Percentiles rank a stretch among this genome's conserved stretches.
Conservation (phyloP, 2,113 vertebrate species). For the Hemiscyllium ocellatum region DNA sequence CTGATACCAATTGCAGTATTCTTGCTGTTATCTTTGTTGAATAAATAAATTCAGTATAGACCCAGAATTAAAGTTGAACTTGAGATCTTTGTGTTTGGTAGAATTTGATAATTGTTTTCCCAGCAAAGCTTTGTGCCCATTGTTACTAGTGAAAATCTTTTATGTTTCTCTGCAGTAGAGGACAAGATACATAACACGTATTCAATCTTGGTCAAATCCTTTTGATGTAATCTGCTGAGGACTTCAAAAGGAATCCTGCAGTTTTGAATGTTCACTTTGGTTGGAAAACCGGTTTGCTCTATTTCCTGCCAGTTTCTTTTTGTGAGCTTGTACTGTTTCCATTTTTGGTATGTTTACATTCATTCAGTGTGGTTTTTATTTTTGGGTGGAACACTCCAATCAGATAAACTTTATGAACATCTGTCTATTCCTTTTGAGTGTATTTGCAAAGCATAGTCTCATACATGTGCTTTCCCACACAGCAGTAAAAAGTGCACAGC, state of each 20-base stretch:
- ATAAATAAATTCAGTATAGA: neutral
- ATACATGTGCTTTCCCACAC: neutral
- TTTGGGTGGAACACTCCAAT: neutral
- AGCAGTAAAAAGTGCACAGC: neutral
- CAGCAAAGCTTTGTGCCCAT: neutral
- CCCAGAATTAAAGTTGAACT: neutral
- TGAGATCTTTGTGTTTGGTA: neutral
- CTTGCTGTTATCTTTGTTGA: neutral
- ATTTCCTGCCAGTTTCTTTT: neutral
- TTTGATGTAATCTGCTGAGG: neutral
- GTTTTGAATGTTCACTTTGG: neutral
- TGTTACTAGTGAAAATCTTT: neutral
- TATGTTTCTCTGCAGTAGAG: neutral
- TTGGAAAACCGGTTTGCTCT: neutral
- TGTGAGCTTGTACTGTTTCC: neutral
- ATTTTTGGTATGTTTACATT: constrained; percentile 34
- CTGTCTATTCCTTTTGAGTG: neutral
- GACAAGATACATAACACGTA: neutral
- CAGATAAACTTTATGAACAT: constrained; percentile 20
- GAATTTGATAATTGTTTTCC: neutral
- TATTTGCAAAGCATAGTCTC: neutral
- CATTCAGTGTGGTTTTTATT: neutral
- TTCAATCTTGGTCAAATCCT: neutral
- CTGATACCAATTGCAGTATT: constrained; percentile 10
- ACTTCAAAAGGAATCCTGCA: neutral